phyloP scores from a whole-genome alignment of 2,113 vertebrate species.

The Tragulus kanchil region DNA sequence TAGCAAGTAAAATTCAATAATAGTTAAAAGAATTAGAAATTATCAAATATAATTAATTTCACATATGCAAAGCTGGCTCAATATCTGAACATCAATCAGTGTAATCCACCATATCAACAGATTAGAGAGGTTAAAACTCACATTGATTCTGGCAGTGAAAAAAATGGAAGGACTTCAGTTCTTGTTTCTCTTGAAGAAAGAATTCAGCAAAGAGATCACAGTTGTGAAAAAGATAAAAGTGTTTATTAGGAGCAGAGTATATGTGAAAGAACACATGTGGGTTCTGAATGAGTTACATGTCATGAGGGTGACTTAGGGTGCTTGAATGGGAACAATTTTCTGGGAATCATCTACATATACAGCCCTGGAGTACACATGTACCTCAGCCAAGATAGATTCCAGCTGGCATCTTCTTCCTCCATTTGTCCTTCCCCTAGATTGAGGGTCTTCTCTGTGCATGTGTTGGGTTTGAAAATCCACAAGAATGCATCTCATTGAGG shows the following conservation, averaged over 20 bases:
- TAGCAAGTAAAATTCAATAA: background rate
- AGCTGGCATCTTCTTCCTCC: background rate
- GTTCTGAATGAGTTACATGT: background rate
- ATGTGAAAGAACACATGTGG: background rate
- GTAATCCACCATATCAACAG: background rate
- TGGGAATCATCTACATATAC: background rate
- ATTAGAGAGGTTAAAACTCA: background rate
- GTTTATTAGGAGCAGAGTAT: background rate
- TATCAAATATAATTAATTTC: background rate
- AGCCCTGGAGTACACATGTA: background rate
- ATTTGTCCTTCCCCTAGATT: background rate
- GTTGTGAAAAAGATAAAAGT: background rate
- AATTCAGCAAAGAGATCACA: background rate
- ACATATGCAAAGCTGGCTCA: background rate
- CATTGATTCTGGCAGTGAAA: background rate
- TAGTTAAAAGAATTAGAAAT: background rate
- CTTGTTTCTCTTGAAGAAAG: background rate
- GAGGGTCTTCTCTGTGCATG: background rate
- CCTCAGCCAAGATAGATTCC: background rate
- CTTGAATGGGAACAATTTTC: background rate
- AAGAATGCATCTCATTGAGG: background rate
- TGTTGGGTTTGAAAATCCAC: background rate
- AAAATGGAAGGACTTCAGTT: background rate
- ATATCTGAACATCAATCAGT: background rate
- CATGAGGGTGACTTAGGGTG: background rate